Evolutionary conservation across 2,888 invertebrate species (phyloP).

Genomic region (Athalia circularis): DNA sequence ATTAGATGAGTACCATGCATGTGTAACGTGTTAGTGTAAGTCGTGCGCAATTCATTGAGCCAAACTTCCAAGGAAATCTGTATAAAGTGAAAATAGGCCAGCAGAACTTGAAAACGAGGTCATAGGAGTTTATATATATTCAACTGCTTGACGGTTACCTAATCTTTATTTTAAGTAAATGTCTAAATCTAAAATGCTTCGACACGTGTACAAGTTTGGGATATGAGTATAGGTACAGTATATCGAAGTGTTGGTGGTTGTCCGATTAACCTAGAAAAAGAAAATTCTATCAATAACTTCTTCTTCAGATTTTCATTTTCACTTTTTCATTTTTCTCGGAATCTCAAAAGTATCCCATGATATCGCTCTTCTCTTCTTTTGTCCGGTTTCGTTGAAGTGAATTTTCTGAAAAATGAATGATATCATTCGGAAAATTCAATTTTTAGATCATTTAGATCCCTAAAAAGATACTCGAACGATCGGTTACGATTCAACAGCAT

Average conservation of each 20-base stretch:
- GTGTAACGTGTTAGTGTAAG: neutral
- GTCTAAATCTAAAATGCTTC: conserved; percentile 52
- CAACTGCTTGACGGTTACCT: conserved; percentile 50
- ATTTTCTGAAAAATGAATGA: no score
- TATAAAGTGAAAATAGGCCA: conserved; percentile 18
- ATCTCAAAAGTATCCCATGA: no score
- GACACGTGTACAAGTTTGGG: conserved; percentile 52
- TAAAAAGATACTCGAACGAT: no score
- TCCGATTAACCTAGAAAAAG: neutral
- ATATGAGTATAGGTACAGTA: neutral
- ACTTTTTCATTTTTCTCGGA: neutral
- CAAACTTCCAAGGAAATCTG: neutral
- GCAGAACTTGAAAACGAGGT: conserved; percentile 48
- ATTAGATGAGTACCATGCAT: neutral
- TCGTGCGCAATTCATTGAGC: conserved; percentile 18
- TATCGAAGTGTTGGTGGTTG: neutral
- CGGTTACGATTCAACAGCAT: neutral
- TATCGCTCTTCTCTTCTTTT: no score
- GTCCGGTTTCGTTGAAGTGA: no score
- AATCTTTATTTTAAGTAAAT: conserved; percentile 58
- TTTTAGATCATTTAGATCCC: no score
- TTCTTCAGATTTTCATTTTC: neutral
- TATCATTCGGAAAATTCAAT: no score
- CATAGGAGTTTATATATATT: conserved; percentile 48
- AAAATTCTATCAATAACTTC: neutral